Evolutionary conservation across 2,888 invertebrate genomes (phyloP).

Genomic region (Malthinus seriepunctatus): DNA sequence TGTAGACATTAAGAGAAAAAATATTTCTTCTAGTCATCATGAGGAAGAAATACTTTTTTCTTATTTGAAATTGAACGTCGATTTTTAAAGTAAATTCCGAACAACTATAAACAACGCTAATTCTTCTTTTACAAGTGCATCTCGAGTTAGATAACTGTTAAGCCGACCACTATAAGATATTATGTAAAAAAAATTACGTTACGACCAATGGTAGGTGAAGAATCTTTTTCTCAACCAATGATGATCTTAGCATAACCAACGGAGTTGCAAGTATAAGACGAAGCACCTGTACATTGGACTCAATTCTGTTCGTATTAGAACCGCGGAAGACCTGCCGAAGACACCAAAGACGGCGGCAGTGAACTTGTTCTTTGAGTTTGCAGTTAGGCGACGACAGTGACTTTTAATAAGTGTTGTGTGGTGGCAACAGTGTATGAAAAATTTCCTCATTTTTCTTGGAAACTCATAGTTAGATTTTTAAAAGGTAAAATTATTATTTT

Average conservation of each 20-base stretch:
- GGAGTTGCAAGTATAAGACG: slow-evolving; percentile 49
- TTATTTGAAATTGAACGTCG: too few species aligned
- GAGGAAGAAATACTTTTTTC: too few species aligned
- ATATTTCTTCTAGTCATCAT: too few species aligned
- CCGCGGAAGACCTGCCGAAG: slow-evolving; percentile 41
- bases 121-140: slow-evolving; percentile 33
- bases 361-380: slow-evolving; percentile 40
- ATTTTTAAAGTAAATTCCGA: slow-evolving; percentile 13
- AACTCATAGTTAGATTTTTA: slow-evolving; percentile 14
- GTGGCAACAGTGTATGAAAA: slow-evolving; percentile 41
- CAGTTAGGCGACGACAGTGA: slow-evolving; percentile 36
- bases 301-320: slow-evolving; percentile 47
- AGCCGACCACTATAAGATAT: slow-evolving; percentile 39
- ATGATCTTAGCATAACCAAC: slow-evolving; percentile 44
- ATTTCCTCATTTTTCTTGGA: slow-evolving; percentile 28
- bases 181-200: slow-evolving; percentile 43
- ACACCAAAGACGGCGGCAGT: slow-evolving; percentile 34
- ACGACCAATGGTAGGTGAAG: slow-evolving; percentile 43
- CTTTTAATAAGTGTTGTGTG: slow-evolving; percentile 38
- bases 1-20: too few species aligned
- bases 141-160: slow-evolving; percentile 44
- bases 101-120: slow-evolving; percentile 19
- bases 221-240: slow-evolving; percentile 48
- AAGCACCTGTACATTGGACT: slow-evolving; percentile 49
- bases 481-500: slow-evolving; percentile 12